Conservation (phyloP, 2,113 vertebrate genomes). For the Willisornis vidua region DNA sequence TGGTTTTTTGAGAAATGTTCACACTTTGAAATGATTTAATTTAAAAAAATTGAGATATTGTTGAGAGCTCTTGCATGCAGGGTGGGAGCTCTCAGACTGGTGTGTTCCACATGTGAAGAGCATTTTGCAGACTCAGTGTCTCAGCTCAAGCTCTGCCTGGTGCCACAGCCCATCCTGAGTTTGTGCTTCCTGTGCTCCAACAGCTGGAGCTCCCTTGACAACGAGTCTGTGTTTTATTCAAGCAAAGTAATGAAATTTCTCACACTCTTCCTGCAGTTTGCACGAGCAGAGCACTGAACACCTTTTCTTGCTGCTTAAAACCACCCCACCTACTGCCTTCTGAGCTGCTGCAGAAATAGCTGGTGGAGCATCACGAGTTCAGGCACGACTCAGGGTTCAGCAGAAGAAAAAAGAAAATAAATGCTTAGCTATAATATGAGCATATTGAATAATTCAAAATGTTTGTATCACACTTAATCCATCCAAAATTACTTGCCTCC, state of each 20-base stretch:
- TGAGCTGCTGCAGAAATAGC: constrained; percentile 46
- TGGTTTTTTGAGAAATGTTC: not conserved
- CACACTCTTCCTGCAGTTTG: not conserved
- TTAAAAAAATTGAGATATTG: not conserved
- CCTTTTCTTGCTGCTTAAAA: constrained; percentile 42
- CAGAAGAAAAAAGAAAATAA: constrained; percentile 4
- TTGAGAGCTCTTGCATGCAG: not conserved
- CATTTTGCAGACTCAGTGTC: not conserved
- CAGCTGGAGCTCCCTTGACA: not conserved
- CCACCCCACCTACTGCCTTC: constrained; percentile 49
- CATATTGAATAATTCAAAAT: constrained; percentile 51
- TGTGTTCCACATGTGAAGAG: not conserved
- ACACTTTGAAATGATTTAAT: not conserved
- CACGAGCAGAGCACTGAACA: not conserved
- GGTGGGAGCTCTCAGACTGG: not conserved
- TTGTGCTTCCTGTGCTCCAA: not conserved
- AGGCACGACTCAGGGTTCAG: constrained; percentile 57
- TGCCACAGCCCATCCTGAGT: not conserved
- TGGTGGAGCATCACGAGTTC: constrained; percentile 38
- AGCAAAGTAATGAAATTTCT: constrained; percentile 14
- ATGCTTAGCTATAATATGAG: constrained; percentile 20
- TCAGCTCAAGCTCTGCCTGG: not conserved
- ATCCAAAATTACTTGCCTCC: constrained; percentile 37
- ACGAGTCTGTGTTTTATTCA: not conserved
- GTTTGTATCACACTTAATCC: constrained; percentile 47